Evolutionary conservation across 2,113 vertebrate species (phyloP), one percentile per base, ranked within the genome.

Genomic region (Gobiocypris rarus): DNA sequence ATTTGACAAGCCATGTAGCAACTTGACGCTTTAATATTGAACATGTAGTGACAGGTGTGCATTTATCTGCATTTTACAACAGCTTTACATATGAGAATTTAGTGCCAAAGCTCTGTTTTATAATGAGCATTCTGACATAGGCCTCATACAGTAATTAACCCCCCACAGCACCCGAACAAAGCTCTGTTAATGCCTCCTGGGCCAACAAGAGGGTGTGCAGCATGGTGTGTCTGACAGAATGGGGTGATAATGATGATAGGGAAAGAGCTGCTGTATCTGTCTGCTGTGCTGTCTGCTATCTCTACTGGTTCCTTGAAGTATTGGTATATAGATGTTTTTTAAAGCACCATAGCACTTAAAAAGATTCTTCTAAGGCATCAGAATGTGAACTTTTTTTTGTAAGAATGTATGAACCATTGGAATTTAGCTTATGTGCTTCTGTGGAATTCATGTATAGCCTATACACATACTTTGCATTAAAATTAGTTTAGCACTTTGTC

Each of bases 161-260:
- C 75, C 31, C 54, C 74, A 34, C 34, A 14, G 11, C 54, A 41
- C 52, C 75, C n/a, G 56, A 78, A 78, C 54, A 41, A 78, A 78
- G 56, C 56, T n/a, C 38, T 15, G 41, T 63, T 43, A 79, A 63
- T 43, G 58, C 38, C 56, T 24, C 7, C 38, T 31, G 24, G 38
- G 38, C 76, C 34, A 28, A 61, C 56, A 79, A n/a, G 58, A 63
- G 76, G 54, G 71, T 50, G 75, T 77, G 17, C 75, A 26, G 75
- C 24, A 75, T 59, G 54, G 52, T 63, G 58, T 45, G 76, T 79
- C 56, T 79, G 56, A 79, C 76, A 79, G 76, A 79, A 79, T 61
- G 41, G 58, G 56, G 58, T 61, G 76, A 79, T 79, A 79, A 79
- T 79, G 58, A 78, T 61, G 31, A 59, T 78, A 14, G 56, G 34